phyloP scores from a whole-genome alignment of 2,888 invertebrate species.

The Frankliniella fusca region DNA sequence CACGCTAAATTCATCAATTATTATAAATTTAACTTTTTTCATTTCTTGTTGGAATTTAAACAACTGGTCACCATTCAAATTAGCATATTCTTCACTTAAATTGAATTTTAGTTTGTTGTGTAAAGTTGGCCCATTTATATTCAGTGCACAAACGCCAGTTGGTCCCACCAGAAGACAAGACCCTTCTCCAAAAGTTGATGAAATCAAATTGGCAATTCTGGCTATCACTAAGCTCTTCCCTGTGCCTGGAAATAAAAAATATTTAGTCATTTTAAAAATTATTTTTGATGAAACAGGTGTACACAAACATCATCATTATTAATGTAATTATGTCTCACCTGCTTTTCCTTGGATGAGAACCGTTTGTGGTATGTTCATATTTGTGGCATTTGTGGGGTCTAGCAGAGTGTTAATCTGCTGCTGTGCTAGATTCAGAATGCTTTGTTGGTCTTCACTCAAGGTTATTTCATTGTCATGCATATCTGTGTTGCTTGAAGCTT shows the following conservation, averaged over 20 bases:
- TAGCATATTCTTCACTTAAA: neutral
- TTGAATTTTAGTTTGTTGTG: neutral
- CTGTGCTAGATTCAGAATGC: neutral
- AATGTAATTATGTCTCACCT: neutral
- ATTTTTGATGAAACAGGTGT: no score
- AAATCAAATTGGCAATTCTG: neutral
- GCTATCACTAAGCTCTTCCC: no score
- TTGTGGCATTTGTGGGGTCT: neutral
- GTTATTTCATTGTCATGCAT: neutral
- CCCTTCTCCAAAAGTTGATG: neutral
- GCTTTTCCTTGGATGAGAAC: neutral
- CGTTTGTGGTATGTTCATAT: neutral
- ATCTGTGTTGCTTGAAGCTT: no score
- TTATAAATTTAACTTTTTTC: neutral
- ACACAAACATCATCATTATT: no score
- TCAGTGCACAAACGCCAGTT: neutral
- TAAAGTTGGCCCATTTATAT: neutral
- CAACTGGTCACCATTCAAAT: neutral
- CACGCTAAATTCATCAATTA: neutral
- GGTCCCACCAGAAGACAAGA: neutral
- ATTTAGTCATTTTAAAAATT: no score
- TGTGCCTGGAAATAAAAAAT: neutral
- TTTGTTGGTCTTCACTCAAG: neutral
- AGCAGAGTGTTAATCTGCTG: neutral
- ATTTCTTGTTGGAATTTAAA: neutral